phyloP scores from a whole-genome alignment of 1,140 invertebrate species.

The Cardiocondyla obscurior region DNA sequence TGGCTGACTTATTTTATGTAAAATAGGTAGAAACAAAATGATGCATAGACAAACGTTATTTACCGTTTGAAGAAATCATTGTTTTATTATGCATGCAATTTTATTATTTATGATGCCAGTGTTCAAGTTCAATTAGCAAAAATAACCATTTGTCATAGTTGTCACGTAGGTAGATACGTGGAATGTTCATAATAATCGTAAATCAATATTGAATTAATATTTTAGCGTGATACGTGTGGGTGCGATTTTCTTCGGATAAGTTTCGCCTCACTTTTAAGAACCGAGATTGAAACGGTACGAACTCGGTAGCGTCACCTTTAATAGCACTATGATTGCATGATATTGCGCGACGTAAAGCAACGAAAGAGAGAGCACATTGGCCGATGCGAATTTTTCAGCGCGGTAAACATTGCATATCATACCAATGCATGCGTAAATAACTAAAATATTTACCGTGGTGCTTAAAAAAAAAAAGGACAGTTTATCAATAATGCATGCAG shows the following conservation, averaged over 20 bases:
- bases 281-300: background rate
- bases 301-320: conserved; percentile 34
- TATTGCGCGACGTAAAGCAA: conserved; percentile 52
- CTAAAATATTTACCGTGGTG: conserved; percentile 1
- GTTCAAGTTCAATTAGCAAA: background rate
- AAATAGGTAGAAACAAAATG: conserved; percentile 4
- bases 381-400: conserved; percentile 36
- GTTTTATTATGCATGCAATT: conserved; percentile 16
- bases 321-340: conserved; percentile 49
- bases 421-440: conserved; percentile 27
- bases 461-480: background rate
- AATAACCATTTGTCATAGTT: background rate
- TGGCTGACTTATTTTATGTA: background rate
- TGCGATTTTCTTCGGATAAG: background rate
- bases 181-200: background rate
- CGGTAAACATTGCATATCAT: conserved; percentile 11
- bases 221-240: background rate
- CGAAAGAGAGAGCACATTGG: conserved; percentile 24
- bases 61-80: background rate
- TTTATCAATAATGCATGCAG: conserved; percentile 5
- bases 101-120: background rate
- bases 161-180: background rate
- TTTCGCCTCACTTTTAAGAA: background rate
- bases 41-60: background rate
- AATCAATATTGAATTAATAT: conserved; percentile 16